Evolutionary conservation across 2,797 vertebrate species (phyloP), one percentile per base, ranked within the genome.

Genomic region (Morus bassanus): DNA sequence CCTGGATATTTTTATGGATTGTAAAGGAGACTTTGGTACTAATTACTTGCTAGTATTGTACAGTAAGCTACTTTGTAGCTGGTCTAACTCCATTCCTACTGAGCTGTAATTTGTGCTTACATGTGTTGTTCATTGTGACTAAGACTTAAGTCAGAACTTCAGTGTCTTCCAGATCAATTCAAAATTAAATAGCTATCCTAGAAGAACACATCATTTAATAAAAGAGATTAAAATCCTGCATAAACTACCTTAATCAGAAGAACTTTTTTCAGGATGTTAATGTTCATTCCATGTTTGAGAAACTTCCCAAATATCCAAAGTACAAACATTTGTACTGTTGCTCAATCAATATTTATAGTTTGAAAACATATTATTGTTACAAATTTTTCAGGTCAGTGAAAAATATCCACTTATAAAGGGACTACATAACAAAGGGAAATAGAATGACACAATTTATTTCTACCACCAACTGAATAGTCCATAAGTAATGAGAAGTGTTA

Each of bases 301-400:
- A 93, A 31, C 83, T 92, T 91, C 93, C 95, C 95, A 97, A 97
- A 96, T 96, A 97, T 97, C 97, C 93, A 81, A 95, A 93, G 70
- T 79, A 79, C 82, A 95, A 97, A 96, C n/a, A 92, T 85, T 94
- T 83, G 50, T 85, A 88, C 76, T 92, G 78, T 96, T 94, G 48
- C 77, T 96, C 67, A 95, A 96, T 97, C 93, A 98, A 97, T 97
- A 98, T 97, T 97, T 97, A 97, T 95, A 88, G 81, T 85, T 89
- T 46, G 45, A 96, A 97, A 98, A 95, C 35, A 82, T 84, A 95
- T 77, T 95, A 92, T 93, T 93, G 61, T 89, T 95, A 94, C 83
- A 97, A 96, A 94, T 94, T 93, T 92, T 93, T 96, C 83, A 95
- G 68, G 77, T 94, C 88, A 93, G 88, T 94, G 83, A 96, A 97